Conservation (phyloP, 2,113 vertebrate genomes). For the Gnathonemus longibarbis region DNA sequence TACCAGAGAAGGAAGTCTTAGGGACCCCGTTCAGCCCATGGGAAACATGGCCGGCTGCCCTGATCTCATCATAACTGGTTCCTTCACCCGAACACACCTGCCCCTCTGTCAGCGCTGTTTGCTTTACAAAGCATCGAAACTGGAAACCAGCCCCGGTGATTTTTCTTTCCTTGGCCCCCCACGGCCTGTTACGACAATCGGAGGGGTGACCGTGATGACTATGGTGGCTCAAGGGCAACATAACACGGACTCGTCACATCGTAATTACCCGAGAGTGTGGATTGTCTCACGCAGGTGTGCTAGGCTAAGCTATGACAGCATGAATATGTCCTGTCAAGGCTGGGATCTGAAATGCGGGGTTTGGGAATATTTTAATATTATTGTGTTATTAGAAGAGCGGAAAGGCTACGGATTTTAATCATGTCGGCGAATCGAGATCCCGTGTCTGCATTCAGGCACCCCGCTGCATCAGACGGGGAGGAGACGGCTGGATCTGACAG, state of each 20-base stretch:
- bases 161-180: background rate
- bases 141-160: background rate
- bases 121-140: background rate
- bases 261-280: background rate
- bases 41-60: background rate
- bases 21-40: background rate
- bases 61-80: background rate
- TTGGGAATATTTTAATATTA: conserved; percentile 9
- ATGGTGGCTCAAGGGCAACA: background rate
- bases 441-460: background rate
- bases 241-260: background rate
- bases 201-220: background rate
- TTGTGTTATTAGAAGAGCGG: background rate
- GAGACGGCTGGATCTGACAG: background rate
- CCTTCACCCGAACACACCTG: background rate
- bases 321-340: background rate
- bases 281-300: background rate
- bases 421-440: background rate
- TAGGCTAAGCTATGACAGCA: background rate
- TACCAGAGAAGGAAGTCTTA: background rate
- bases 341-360: background rate
- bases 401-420: background rate
- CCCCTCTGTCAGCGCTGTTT: background rate
- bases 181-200: background rate
- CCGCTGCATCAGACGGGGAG: background rate